Base-by-base conservation (phyloP, 2,113 vertebrate genomes). In the Archocentrus centrarchus region DNA sequence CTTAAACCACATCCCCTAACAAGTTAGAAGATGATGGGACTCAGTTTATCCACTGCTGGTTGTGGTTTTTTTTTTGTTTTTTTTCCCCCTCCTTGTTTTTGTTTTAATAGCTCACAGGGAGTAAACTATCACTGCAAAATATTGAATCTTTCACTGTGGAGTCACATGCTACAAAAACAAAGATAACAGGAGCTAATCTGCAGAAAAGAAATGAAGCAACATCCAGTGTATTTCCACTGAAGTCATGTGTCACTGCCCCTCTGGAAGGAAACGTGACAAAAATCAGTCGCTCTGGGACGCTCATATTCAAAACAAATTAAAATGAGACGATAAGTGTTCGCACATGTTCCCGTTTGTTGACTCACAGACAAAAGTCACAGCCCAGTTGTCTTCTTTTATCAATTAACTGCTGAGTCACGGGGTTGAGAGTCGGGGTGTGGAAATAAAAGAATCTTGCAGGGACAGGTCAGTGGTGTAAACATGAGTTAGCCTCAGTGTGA, bases 391-490 rank as follows among this genome's bases (percentile, higher is more conserved):
- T 66, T 59, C 22, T 35, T 79, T 78, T 50, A 78, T 85, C 81
- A 82, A 82, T 88, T 59, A 80, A 58, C 64, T 73, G 77, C 76
- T 59, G 79, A 10, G 84, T 92, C 90, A 92, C 55, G 64, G 47
- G 62, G 59, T 39, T 78, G 80, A 39, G 30, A 70, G 68, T 35
- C 11, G 3, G 41, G 41, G 59, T 59, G 63, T 22, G 35, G 50
- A 79, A 24, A 76, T 22, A 73, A 60, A 47, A 59, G 41, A 5
- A 11, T 79, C 83, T 80, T 35, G 66, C 80, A 63, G 47, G 37
- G 78, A 86, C 83, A 82, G 85, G 90, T 88, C 90, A 87, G 87
- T n/a, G 81, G 62, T 84, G 83, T 84, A 86, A 91, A 86, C 84
- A 83, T 55, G 53, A 86, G 68, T 80, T 73, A 70, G 73, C 57